Evolutionary conservation across 1,140 invertebrate genomes (phyloP).

Genomic region (Andricus grossulariae): DNA sequence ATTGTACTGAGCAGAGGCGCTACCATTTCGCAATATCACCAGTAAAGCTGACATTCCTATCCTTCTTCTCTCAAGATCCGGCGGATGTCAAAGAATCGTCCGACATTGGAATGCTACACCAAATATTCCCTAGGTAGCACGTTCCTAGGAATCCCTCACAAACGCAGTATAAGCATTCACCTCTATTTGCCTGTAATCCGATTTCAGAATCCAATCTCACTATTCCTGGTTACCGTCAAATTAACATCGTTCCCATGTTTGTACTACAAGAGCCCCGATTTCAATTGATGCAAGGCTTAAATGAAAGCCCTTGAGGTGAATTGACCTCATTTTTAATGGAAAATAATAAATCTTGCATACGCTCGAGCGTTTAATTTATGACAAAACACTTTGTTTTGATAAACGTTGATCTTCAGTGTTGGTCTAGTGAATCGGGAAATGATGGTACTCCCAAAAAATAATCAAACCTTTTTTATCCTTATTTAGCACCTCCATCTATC

Average conservation of each 20-base stretch:
- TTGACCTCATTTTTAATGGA: slow-evolving; percentile 9
- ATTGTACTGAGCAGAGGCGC: slow-evolving; percentile 11
- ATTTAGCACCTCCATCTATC: no score
- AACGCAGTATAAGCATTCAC: neutral
- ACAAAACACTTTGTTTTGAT: neutral
- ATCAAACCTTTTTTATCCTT: no score
- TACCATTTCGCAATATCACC: slow-evolving; percentile 12
- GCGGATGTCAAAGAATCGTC: slow-evolving; percentile 21
- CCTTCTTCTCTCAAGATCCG: neutral
- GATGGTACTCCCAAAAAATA: no score
- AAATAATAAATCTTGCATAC: no score
- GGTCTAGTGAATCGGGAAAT: no score
- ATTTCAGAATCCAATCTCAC: slow-evolving; percentile 11
- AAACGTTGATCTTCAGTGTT: no score
- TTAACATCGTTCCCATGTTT: slow-evolving; percentile 15
- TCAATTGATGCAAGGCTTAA: neutral
- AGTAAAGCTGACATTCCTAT: slow-evolving; percentile 9
- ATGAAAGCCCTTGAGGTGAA: slow-evolving; percentile 7
- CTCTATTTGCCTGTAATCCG: neutral
- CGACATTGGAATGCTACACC: neutral
- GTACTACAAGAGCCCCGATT: neutral
- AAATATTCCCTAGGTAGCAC: neutral
- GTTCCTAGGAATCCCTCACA: neutral
- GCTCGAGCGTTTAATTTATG: neutral
- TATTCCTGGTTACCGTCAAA: slow-evolving; percentile 14